phyloP scores from a whole-genome alignment of 2,113 vertebrate species.

The Nesoenas mayeri region DNA sequence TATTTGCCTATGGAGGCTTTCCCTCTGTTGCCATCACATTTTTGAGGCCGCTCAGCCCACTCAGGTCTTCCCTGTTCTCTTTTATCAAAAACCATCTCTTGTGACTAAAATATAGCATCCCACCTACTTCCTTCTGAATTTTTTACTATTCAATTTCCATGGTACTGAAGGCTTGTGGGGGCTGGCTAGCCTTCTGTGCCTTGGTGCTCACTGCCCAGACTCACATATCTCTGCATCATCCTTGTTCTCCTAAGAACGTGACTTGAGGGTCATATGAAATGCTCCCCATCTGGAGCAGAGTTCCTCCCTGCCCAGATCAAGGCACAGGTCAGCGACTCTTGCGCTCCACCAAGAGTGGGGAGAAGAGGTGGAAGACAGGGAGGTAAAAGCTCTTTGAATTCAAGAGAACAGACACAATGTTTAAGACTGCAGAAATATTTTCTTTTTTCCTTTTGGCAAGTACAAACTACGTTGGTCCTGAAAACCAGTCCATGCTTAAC shows the following conservation, averaged over 20 bases:
- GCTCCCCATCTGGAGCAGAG: neutral
- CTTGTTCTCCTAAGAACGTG: neutral
- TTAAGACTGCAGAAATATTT: neutral
- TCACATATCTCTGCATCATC: neutral
- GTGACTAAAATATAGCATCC: neutral
- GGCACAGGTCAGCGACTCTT: neutral
- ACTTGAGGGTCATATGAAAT: neutral
- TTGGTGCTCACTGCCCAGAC: neutral
- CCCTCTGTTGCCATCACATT: neutral
- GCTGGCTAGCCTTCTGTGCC: neutral
- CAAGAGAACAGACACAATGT: neutral
- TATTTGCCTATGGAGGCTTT: neutral
- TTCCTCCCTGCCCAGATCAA: neutral
- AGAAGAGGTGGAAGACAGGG: neutral
- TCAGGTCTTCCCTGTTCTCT: neutral
- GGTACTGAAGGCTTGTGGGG: neutral
- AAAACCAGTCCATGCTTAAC: neutral
- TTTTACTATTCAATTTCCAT: conserved; percentile 3
- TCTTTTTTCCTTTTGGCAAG: neutral
- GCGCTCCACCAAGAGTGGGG: too few species aligned
- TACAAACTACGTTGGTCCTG: neutral
- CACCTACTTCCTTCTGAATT: neutral
- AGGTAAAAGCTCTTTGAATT: neutral
- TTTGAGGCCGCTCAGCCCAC: neutral
- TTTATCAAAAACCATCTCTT: neutral